phyloP scores from a whole-genome alignment of 2,888 invertebrate species.

The Dorcus hopei region DNA sequence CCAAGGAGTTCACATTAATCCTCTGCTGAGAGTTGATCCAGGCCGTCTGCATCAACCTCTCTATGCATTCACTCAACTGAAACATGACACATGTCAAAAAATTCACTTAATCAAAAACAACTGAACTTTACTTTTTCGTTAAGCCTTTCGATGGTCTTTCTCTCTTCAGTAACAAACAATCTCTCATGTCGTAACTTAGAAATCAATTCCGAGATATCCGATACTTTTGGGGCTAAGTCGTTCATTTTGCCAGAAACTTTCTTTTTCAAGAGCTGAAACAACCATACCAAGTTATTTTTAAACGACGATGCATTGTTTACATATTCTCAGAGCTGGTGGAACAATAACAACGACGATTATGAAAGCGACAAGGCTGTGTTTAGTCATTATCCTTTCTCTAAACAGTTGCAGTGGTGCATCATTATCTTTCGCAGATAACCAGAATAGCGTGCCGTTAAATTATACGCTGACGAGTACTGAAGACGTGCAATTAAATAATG shows the following conservation, averaged over 20 bases:
- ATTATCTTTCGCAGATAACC: no score
- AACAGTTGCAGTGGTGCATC: no score
- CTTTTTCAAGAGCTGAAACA: neutral
- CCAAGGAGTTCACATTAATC: constrained; percentile 72
- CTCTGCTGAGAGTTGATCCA: constrained; percentile 89
- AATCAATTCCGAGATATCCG: constrained; percentile 61
- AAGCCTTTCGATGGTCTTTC: constrained; percentile 72
- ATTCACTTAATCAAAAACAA: neutral
- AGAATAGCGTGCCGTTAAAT: no score
- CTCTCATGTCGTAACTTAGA: constrained; percentile 78
- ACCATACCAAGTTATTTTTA: neutral
- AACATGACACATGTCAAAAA: constrained; percentile 11
- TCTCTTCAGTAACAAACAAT: constrained; percentile 82
- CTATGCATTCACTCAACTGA: constrained; percentile 55
- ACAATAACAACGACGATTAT: neutral
- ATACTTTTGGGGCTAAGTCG: constrained; percentile 9
- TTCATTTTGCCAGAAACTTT: constrained; percentile 4
- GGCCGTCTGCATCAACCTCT: constrained; percentile 66
- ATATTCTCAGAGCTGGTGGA: neutral
- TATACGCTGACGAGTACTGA: no score
- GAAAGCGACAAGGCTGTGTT: no score
- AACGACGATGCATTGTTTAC: neutral
- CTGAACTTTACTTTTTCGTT: constrained; percentile 62
- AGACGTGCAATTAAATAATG: no score
- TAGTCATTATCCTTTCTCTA: no score